A percentile compares a stretch with the other conserved stretches of the same genome.
These are phyloP conservation scores for Platyrinchus mystaceus DNA, from an alignment of 2,797 vertebrate genomes.

Conservation along the genomic window DNA sequence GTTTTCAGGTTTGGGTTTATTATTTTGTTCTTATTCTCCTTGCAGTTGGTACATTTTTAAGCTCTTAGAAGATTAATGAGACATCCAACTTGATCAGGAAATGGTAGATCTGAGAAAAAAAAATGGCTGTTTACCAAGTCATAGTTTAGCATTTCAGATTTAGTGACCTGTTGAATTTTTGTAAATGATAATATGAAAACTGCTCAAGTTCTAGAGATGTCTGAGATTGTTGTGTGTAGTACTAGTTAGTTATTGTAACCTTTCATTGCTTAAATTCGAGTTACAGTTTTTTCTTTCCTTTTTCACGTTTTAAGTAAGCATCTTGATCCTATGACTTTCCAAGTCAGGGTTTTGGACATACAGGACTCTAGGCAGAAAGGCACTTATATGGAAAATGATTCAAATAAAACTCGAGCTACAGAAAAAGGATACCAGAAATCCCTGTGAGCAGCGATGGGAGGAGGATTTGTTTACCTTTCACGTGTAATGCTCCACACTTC, in stretches of 20 bases:
- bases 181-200: constrained; percentile 60
- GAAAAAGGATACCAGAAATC: constrained; percentile 30
- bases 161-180: constrained; percentile 57
- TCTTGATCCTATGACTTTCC: constrained; percentile 52
- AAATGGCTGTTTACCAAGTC: constrained; percentile 36
- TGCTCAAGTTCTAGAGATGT: constrained; percentile 33
- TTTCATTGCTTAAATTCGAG: constrained; percentile 40
- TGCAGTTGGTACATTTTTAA: constrained; percentile 48
- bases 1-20: constrained; percentile 20
- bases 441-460: background rate
- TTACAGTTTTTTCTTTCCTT: constrained; percentile 43
- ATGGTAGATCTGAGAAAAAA: constrained; percentile 28
- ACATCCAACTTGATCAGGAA: background rate
- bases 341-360: constrained; percentile 5
- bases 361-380: constrained; percentile 3
- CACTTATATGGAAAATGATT: constrained; percentile 22
- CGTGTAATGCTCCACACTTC: background rate
- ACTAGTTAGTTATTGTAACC: constrained; percentile 63
- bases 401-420: constrained; percentile 23
- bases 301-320: constrained; percentile 33
- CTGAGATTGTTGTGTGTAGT: constrained; percentile 64
- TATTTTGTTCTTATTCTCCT: background rate
- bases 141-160: constrained; percentile 60
- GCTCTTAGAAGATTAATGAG: constrained; percentile 11
- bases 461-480: background rate